Base-by-base conservation (phyloP, 2,797 vertebrate species). In the Paramormyrops hopkinsi region DNA sequence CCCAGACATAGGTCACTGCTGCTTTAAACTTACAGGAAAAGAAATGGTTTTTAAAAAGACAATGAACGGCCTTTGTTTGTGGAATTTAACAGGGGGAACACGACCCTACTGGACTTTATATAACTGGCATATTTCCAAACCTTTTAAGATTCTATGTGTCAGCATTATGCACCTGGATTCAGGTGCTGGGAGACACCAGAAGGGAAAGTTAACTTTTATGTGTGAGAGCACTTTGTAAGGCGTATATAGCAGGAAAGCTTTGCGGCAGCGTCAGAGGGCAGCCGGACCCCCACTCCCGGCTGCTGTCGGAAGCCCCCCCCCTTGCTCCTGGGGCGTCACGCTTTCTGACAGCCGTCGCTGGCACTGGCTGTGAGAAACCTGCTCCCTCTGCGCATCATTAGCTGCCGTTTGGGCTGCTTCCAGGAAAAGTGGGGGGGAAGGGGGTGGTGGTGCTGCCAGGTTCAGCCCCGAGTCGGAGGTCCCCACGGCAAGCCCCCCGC, bases 301-400 rank as follows among this genome's bases (percentile, higher is more conserved):
- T 25, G 48, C 69, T 25, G 59, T 86, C 19, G 19, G 48, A 88
- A 54, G 29, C 50, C 33, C n/a, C 48, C 7, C 9, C 50, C 11
- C 50, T 0, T 48, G 25, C 84, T 41, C 51, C 33, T 19, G n/a
- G 29, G 85, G 25, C 12, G 17, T 87, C 85, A 59, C 76, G 37
- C 65, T 37, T 37, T 46, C 76, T 59, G 88, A 82, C 85, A 87
- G 85, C 48, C 83, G 22, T 25, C 50, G 83, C 48, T 85, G 79
- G 41, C 50, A 41, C 48, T 48, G 53, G 41, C 51, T 19, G 41
- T 59, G 51, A 44, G 25, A 37, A 62, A 46, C 54, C 11, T 2
- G 14, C 87, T 89, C 90, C 90, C 73, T 88, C 50, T 69, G 88
- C 44, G 85, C 89, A 88, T 90, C 89, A 91, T 89, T 91, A 89